A percentile compares a stretch with the other conserved stretches of the same genome.
These are phyloP conservation scores for Gyps fulvus DNA, from an alignment of 2,113 vertebrate genomes.

Conservation along the genomic window DNA sequence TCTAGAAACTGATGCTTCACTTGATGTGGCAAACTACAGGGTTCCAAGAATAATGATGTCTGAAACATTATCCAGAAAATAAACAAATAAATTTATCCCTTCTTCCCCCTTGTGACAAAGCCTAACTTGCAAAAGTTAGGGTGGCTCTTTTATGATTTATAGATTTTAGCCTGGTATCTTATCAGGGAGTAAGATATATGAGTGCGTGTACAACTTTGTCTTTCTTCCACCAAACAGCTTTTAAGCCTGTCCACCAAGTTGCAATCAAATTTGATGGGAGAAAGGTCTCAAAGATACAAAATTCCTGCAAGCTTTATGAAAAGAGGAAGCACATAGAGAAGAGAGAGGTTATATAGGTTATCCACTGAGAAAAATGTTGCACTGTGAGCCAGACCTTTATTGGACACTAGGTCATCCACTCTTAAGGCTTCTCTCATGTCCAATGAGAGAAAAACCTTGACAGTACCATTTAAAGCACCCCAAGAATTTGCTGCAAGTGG, in stretches of 20 bases:
- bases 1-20: slow-evolving; percentile 38
- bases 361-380: background rate
- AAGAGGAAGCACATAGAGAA: background rate
- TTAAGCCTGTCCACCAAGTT: background rate
- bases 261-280: background rate
- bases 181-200: background rate
- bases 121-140: background rate
- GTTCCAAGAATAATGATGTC: slow-evolving; percentile 38
- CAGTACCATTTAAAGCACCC: background rate
- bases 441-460: background rate
- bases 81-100: background rate
- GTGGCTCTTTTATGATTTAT: background rate
- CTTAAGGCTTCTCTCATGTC: background rate
- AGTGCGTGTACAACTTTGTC: too few relatives aligned
- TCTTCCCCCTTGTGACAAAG: background rate
- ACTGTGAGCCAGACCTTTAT: background rate
- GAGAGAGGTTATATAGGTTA: background rate
- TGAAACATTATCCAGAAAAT: slow-evolving; percentile 7
- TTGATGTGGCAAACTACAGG: slow-evolving; percentile 49
- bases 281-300: background rate
- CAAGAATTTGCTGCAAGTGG: background rate
- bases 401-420: background rate
- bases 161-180: background rate
- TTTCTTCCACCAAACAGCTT: background rate
- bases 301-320: background rate